Conservation (phyloP, 1,140 invertebrate genomes). For the Elymnias hypermnestra region DNA sequence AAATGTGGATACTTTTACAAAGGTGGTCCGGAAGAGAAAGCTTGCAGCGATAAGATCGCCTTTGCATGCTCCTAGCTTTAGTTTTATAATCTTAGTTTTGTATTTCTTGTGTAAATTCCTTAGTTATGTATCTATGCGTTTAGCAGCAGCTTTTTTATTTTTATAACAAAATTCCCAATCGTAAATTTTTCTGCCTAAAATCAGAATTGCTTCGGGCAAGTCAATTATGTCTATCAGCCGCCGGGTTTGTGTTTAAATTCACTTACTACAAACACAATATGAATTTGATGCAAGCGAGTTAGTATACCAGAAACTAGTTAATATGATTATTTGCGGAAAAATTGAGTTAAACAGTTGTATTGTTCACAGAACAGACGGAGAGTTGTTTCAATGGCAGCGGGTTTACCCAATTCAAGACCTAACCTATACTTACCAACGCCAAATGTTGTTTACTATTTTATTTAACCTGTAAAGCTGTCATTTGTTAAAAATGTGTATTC, state of each 20-base stretch:
- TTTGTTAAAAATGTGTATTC: too few relatives aligned
- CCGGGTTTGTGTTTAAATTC: conserved; percentile 55
- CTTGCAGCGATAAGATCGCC: too few relatives aligned
- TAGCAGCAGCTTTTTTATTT: too few relatives aligned
- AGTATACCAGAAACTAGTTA: conserved; percentile 49
- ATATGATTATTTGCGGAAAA: conserved; percentile 45
- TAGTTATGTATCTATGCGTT: too few relatives aligned
- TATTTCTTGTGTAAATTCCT: too few relatives aligned
- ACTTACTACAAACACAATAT: conserved; percentile 47
- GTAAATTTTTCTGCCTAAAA: conserved; percentile 33
- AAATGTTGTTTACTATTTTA: too few relatives aligned
- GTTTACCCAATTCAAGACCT: not conserved
- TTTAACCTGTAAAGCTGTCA: too few relatives aligned
- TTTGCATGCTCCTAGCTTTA: too few relatives aligned
- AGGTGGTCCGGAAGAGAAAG: too few relatives aligned
- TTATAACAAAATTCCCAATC: too few relatives aligned
- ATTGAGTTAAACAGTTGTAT: conserved; percentile 38
- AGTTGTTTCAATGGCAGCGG: not conserved
- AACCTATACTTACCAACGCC: not conserved
- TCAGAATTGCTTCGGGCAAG: conserved; percentile 65
- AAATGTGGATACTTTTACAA: too few relatives aligned
- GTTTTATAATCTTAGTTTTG: too few relatives aligned
- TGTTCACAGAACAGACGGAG: not conserved
- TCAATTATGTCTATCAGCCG: conserved; percentile 67
- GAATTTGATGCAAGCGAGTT: conserved; percentile 47